phyloP scores from a whole-genome alignment of 2,797 vertebrate genomes.

The Sphenopsis melanotis region DNA sequence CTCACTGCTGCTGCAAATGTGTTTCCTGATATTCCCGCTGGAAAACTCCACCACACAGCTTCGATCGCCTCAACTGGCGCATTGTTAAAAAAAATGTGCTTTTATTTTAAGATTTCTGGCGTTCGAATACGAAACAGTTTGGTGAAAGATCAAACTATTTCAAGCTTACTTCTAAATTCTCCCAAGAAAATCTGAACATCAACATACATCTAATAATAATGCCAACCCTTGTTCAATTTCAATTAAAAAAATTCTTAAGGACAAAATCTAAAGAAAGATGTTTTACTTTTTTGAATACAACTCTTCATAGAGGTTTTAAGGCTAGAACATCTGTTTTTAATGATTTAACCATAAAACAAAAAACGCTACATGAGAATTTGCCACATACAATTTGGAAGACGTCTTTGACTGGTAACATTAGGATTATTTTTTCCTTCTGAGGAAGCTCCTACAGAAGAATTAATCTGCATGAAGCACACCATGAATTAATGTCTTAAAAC shows the following conservation, averaged over 20 bases:
- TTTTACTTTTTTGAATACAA: not conserved
- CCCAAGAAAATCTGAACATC: not conserved
- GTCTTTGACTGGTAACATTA: not conserved
- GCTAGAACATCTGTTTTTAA: not conserved
- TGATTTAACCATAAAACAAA: not conserved
- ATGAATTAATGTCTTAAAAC: not conserved
- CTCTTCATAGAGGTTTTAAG: not conserved
- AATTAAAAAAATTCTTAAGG: not conserved
- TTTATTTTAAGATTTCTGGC: not conserved
- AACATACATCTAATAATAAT: not conserved
- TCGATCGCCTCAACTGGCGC: not conserved
- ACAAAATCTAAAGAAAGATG: not conserved
- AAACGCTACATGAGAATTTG: not conserved
- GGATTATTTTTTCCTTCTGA: not conserved
- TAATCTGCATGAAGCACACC: not conserved
- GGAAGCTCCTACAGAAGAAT: not conserved
- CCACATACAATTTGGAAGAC: not conserved
- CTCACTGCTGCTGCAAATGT: not conserved
- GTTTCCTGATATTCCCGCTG: not conserved
- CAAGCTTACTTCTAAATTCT: not conserved
- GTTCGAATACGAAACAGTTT: not conserved
- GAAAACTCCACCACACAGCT: not conserved
- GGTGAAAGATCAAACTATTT: not conserved
- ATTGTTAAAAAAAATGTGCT: not conserved
- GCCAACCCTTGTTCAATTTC: not conserved